Conservation (phyloP, 2,888 invertebrate species). For the Arrhopalites spinosus region DNA sequence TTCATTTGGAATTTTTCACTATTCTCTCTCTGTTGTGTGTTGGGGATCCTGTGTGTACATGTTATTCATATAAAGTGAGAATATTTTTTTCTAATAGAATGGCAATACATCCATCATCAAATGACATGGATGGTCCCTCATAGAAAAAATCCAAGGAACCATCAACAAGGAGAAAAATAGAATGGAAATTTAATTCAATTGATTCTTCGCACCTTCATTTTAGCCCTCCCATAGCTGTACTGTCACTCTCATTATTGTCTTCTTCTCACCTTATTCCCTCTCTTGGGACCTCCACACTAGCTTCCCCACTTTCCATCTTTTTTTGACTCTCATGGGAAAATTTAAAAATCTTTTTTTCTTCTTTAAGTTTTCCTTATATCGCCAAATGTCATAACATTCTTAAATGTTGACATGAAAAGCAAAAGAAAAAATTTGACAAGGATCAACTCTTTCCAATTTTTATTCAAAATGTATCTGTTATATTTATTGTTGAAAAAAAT, state of each 20-base stretch:
- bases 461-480: no score
- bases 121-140: conserved; percentile 20
- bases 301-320: conserved; percentile 3
- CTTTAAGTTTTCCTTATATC: not conserved
- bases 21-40: not conserved
- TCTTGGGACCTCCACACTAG: not conserved
- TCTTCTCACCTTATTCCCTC: conserved; percentile 26
- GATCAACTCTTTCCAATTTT: not conserved
- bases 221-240: conserved; percentile 31
- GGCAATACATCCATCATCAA: conserved; percentile 23
- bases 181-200: conserved; percentile 39
- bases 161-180: conserved; percentile 31
- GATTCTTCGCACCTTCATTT: conserved; percentile 38
- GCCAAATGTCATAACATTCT: not conserved
- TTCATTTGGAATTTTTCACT: not conserved
- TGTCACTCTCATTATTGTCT: conserved; percentile 35
- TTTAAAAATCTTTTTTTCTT: not conserved
- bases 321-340: not conserved
- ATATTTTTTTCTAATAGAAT: no score
- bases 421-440: not conserved
- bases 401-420: not conserved
- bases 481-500: no score
- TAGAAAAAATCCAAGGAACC: conserved; percentile 16
- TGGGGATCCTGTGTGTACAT: not conserved
- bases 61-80: not conserved